Percentiles rank a stretch among this genome's conserved stretches.
These are phyloP conservation scores for Trachops cirrhosus DNA, from an alignment of 2,797 vertebrate genomes.

Conservation along the genomic window DNA sequence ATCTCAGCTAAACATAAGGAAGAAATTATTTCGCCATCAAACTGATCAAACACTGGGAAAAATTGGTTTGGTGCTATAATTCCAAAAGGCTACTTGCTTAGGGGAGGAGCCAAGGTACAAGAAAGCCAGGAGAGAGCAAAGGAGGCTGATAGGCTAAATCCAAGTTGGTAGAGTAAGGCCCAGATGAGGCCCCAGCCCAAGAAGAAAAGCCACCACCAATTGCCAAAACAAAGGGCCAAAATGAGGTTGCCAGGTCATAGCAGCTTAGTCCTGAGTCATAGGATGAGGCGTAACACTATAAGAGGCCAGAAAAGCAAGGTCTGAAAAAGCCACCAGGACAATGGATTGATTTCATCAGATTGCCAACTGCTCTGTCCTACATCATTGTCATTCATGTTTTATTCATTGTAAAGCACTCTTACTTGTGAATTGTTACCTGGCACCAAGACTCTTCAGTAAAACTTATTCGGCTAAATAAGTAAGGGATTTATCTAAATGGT, in stretches of 20 bases:
- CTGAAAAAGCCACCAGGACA: not conserved
- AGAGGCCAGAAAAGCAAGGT: not conserved
- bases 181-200: not conserved
- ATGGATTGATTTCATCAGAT: not conserved
- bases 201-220: not conserved
- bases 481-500: not conserved
- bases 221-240: not conserved
- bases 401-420: not conserved
- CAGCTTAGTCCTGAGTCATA: not conserved
- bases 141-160: not conserved
- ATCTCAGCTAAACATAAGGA: not conserved
- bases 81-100: not conserved
- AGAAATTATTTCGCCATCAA: not conserved
- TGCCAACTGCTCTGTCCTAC: not conserved
- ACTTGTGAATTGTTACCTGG: not conserved
- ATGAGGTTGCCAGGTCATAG: not conserved
- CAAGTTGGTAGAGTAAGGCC: not conserved
- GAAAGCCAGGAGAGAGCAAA: not conserved
- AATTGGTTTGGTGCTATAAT: not conserved
- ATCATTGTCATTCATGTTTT: not conserved
- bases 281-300: rapidly evolving
- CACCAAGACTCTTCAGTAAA: not conserved
- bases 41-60: not conserved
- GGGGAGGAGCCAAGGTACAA: not conserved
- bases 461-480: not conserved